phyloP scores from a whole-genome alignment of 2,888 invertebrate species.

The Pardosa pseudoannulata region DNA sequence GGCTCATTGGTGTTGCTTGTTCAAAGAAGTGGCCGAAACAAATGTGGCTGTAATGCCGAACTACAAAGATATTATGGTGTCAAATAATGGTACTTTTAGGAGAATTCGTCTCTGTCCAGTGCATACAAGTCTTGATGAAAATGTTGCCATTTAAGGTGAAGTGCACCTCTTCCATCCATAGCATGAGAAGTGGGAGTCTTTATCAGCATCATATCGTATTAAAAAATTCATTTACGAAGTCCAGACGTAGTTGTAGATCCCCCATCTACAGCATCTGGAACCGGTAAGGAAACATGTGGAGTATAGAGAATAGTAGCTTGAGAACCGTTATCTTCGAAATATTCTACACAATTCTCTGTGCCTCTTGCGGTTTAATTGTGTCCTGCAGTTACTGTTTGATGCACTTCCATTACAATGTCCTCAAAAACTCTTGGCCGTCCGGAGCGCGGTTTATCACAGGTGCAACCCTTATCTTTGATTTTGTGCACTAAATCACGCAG shows the following conservation, averaged over 20 bases:
- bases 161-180: background rate
- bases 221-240: background rate
- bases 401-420: background rate
- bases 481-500: background rate
- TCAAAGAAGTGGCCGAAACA: background rate
- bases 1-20: background rate
- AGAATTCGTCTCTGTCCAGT: background rate
- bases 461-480: background rate
- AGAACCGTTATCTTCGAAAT: too few species aligned
- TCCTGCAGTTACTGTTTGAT: background rate
- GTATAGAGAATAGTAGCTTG: background rate
- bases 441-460: background rate
- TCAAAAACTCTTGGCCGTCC: background rate
- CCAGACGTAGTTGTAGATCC: background rate
- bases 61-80: background rate
- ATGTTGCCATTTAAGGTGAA: background rate
- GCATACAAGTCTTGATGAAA: background rate
- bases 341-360: too few species aligned
- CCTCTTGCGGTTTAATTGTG: background rate
- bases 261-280: background rate
- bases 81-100: background rate
- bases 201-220: constrained; percentile 2
- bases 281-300: background rate
- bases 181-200: background rate
- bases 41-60: constrained; percentile 6